Conservation (phyloP, 92 coral and sea anemone genomes). For the Pocillopora grandis region DNA sequence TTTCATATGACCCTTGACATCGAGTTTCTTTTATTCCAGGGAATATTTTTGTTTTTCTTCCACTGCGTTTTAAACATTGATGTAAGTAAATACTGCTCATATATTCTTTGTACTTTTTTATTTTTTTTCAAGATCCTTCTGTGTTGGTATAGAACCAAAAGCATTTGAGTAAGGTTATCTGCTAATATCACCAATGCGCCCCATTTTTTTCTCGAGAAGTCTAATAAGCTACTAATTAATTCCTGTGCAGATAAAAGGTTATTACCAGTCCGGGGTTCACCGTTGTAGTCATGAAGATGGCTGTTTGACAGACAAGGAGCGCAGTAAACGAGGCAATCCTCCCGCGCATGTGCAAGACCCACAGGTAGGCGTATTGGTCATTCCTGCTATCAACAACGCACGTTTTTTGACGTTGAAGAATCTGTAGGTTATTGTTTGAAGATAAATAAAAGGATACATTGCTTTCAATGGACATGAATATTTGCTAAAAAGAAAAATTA, state of each 20-base stretch:
- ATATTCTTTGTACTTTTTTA: neutral
- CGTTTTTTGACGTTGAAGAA: neutral
- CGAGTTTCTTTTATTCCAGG: slow-evolving; percentile 47
- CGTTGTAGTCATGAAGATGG: slow-evolving; percentile 49
- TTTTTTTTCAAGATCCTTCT: no score
- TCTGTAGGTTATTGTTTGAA: no score
- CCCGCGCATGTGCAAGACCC: slow-evolving; percentile 21
- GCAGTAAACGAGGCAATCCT: slow-evolving; percentile 27
- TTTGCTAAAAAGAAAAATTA: no score
- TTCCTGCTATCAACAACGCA: neutral
- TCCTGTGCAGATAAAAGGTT: slow-evolving; percentile 30
- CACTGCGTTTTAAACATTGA: slow-evolving; percentile 84
- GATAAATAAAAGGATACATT: no score
- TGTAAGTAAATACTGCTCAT: slow-evolving; percentile 52
- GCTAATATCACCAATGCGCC: neutral
- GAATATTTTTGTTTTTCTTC: slow-evolving; percentile 84
- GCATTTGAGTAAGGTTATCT: no score
- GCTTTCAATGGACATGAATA: no score
- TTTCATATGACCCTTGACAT: neutral
- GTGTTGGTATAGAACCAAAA: no score
- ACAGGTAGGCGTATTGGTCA: slow-evolving; percentile 14
- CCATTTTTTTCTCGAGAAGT: no score
- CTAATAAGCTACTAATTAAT: neutral
- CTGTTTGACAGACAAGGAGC: slow-evolving; percentile 45
- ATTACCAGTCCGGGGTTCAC: slow-evolving; percentile 42